Base-by-base conservation (phyloP, 2,797 vertebrate species). In the Salarias fasciatus region DNA sequence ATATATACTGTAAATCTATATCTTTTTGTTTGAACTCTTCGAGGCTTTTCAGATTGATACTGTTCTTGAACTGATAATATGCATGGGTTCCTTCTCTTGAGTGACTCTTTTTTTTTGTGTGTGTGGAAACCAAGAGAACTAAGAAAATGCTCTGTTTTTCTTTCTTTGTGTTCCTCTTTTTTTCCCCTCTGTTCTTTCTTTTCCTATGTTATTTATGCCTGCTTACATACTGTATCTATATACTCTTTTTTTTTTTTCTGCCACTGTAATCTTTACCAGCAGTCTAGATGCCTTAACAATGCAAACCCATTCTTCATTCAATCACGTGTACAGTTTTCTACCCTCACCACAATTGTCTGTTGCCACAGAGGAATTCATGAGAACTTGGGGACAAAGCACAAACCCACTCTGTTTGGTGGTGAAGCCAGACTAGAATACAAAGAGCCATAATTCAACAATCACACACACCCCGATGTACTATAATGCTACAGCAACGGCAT, bases 261-360 rank as follows among this genome's bases (percentile, higher is more conserved):
- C 94, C 95, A 95, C 95, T 92, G 95, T 94, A 96, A 95, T 96
- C 95, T 95, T 95, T 96, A 98, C 96, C 96, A 98, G 96, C 96
- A 97, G 95, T 96, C 95, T 95, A 95, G 95, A 98, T 98, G 96
- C 96, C 96, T 98, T 98, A 98, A 97, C 95, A 96, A 97, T 98
- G 96, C 95, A 97, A 96, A 89, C 93, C 94, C 95, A 97, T 96
- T 90, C 93, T 92, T 93, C 94, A 95, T 96, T 95, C 87, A 88
- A 86, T 95, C 95, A 96, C 93, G 88, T 95, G 95, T 95, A 97
- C 94, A 95, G 95, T 94, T 94, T 95, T 95, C 75, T 87, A 94
- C 92, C 94, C 94, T 93, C 94, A 92, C 94, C 94, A 91, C 92
- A 95, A 94, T 93, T 94, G 93, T 94, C 94, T 93, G 87, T 94